A percentile compares a stretch with the other conserved stretches of the same genome.
Conservation (phyloP, 2,888 invertebrate genomes). For the Himalopsyche kuldschensis region DNA sequence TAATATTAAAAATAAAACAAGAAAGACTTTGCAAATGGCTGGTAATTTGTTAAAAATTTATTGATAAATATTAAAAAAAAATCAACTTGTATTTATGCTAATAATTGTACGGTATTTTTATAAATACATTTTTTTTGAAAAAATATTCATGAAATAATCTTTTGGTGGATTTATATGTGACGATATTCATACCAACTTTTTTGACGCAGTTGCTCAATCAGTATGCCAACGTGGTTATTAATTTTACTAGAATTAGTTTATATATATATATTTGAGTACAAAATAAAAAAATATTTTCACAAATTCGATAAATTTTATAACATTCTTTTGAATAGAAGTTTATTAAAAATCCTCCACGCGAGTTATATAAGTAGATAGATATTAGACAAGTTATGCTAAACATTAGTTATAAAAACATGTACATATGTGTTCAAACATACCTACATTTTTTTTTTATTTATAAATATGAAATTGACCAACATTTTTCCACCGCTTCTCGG, state of each 20-base stretch:
- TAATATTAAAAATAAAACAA: no score
- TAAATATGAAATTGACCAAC: slow-evolving; percentile 15
- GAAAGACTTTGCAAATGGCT: no score
- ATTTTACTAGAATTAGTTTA: neutral
- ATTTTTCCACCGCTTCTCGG: neutral
- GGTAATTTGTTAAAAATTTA: no score
- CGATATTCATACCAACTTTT: neutral
- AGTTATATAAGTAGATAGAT: neutral
- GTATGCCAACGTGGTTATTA: neutral
- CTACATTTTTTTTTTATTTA: neutral
- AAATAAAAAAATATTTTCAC: slow-evolving; percentile 35
- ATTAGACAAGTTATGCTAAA: slow-evolving; percentile 12
- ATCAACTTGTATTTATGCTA: no score
- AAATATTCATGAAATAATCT: no score
- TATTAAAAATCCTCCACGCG: slow-evolving; percentile 9
- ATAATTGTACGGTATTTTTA: no score
- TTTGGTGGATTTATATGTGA: no score
- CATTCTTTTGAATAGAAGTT: slow-evolving; percentile 14
- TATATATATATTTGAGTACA: slow-evolving; percentile 22
- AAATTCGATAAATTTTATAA: slow-evolving; percentile 19
- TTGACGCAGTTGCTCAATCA: neutral
- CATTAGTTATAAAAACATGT: slow-evolving; percentile 19
- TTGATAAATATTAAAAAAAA: no score
- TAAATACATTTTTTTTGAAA: no score
- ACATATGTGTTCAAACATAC: slow-evolving; percentile 8